phyloP scores from a whole-genome alignment of 1,140 invertebrate species.

The Vollenhovia emeryi region DNA sequence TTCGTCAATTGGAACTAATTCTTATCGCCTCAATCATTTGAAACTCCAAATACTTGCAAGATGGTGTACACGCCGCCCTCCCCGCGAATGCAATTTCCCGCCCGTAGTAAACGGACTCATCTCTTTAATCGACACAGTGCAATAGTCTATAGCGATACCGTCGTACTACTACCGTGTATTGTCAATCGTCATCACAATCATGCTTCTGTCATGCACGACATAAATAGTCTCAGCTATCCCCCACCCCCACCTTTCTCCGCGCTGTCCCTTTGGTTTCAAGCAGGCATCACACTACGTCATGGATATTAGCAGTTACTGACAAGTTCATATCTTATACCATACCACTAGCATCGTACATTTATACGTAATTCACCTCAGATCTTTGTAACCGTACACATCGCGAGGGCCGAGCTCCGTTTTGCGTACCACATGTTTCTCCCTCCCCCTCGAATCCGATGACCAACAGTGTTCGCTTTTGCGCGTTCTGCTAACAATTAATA shows the following conservation, averaged over 20 bases:
- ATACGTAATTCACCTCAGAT: constrained; percentile 36
- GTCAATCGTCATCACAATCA: constrained; percentile 47
- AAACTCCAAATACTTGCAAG: constrained; percentile 8
- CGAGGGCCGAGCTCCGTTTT: constrained; percentile 46
- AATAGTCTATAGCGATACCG: constrained; percentile 51
- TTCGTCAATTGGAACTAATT: constrained; percentile 41
- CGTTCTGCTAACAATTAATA: constrained; percentile 15
- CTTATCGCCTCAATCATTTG: constrained; percentile 29
- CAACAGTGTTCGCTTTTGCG: constrained; percentile 29
- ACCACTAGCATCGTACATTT: constrained; percentile 49
- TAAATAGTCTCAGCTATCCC: constrained; percentile 19
- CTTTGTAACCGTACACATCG: background rate
- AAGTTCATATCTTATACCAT: constrained; percentile 54
- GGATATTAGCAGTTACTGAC: constrained; percentile 36
- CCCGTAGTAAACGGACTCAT: constrained; percentile 21
- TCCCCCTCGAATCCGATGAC: constrained; percentile 10
- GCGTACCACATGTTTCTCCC: constrained; percentile 47
- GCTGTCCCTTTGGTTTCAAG: constrained; percentile 9
- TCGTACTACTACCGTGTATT: constrained; percentile 49
- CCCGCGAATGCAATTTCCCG: background rate
- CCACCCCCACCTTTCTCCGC: background rate
- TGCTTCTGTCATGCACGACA: constrained; percentile 49
- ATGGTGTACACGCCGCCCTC: constrained; percentile 5
- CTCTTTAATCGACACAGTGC: constrained; percentile 44
- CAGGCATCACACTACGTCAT: constrained; percentile 36